Evolutionary conservation across 2,113 vertebrate species (phyloP).

Genomic region (Machaerirhynchus nigripectus): DNA sequence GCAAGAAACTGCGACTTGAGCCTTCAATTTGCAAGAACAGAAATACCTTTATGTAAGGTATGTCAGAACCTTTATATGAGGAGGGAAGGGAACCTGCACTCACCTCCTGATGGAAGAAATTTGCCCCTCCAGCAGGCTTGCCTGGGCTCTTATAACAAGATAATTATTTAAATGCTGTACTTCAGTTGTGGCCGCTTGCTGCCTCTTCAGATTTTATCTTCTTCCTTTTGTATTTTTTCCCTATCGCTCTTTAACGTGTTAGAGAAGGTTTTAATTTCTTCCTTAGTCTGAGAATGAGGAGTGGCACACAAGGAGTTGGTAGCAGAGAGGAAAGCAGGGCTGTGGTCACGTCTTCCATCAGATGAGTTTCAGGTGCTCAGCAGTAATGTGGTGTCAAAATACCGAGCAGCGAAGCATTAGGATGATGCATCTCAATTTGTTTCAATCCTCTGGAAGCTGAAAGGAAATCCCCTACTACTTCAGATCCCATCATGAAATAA

Average conservation of each 20-base stretch:
- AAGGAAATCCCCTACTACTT: not conserved
- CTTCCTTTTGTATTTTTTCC: not conserved
- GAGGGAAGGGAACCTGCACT: not conserved
- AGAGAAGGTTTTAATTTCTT: not conserved
- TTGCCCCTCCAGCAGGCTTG: not conserved
- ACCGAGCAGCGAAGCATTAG: not conserved
- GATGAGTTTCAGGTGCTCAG: not conserved
- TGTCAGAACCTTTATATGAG: not conserved
- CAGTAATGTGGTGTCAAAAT: not conserved
- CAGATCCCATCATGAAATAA: not conserved
- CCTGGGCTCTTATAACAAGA: not conserved
- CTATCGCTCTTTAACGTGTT: not conserved
- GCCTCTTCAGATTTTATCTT: not conserved
- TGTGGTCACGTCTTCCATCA: not conserved
- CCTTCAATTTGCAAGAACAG: not conserved
- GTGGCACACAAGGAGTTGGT: not conserved
- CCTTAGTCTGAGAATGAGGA: not conserved
- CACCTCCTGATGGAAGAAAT: not conserved
- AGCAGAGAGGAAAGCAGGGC: not conserved
- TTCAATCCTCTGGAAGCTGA: not conserved
- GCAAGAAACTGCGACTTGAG: not conserved
- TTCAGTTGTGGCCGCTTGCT: not conserved
- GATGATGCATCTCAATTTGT: constrained; percentile 3
- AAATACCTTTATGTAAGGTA: not conserved
- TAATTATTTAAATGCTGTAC: not conserved